Evolutionary conservation across 2,797 vertebrate species (phyloP).

Genomic region (Acrossocheilus fasciatus): DNA sequence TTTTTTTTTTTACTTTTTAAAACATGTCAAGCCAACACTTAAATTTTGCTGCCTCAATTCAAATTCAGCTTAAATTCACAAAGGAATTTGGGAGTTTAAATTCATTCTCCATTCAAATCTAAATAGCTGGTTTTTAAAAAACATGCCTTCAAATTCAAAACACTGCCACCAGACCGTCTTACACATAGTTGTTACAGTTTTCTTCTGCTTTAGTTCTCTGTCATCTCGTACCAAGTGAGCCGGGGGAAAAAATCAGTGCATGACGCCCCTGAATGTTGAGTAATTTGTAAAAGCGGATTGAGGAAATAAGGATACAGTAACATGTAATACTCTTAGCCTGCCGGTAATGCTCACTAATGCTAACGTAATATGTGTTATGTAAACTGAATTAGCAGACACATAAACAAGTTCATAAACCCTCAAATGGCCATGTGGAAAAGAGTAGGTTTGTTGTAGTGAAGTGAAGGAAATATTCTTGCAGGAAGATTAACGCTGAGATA

Average conservation of each 20-base stretch:
- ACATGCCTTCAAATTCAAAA: neutral
- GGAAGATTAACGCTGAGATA: slow-evolving; percentile 9
- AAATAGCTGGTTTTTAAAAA: neutral
- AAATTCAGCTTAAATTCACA: neutral
- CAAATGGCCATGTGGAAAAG: slow-evolving; percentile 11
- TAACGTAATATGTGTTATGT: slow-evolving; percentile 18
- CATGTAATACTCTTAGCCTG: slow-evolving; percentile 16
- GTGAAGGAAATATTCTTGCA: neutral
- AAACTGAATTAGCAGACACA: slow-evolving; percentile 8
- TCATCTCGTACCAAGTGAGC: neutral
- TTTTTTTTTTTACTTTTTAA: no score
- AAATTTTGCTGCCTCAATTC: neutral
- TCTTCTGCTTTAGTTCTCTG: neutral
- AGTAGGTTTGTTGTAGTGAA: slow-evolving; percentile 8
- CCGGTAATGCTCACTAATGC: slow-evolving; percentile 27
- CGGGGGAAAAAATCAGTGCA: neutral
- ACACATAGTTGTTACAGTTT: neutral
- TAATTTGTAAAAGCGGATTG: slow-evolving; percentile 37
- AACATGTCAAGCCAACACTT: no score
- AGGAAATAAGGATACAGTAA: slow-evolving; percentile 30
- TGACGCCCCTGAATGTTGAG: slow-evolving; percentile 1
- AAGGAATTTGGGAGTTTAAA: neutral
- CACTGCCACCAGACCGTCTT: neutral
- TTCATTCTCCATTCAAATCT: neutral
- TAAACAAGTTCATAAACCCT: slow-evolving; percentile 24